Conservation (phyloP, 2,113 vertebrate genomes). For the Gymnocephalus cernua region DNA sequence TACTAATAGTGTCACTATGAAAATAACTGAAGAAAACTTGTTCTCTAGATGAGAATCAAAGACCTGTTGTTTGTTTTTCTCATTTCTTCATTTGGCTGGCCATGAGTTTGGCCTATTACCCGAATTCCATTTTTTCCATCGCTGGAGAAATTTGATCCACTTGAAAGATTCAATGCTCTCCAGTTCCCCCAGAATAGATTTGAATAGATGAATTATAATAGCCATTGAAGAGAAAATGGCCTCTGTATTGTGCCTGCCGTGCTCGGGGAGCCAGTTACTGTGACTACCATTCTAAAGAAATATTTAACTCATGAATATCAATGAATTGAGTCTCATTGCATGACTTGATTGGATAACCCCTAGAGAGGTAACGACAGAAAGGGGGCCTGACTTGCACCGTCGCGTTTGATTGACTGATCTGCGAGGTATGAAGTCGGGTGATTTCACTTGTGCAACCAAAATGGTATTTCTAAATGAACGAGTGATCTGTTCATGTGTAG, state of each 20-base stretch:
- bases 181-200: conserved; percentile 72
- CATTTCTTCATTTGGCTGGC: conserved; percentile 42
- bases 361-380: conserved; percentile 25
- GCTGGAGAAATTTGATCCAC: conserved; percentile 73
- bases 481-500: conserved; percentile 42
- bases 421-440: conserved; percentile 88
- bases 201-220: conserved; percentile 82
- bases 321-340: conserved; percentile 54
- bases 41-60: conserved; percentile 21
- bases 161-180: conserved; percentile 70
- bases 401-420: conserved; percentile 80
- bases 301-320: conserved; percentile 79
- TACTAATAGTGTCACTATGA: not conserved
- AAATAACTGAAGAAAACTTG: conserved; percentile 23
- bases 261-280: conserved; percentile 68
- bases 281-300: conserved; percentile 72
- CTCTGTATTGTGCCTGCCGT: conserved; percentile 56
- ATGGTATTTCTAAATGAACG: conserved; percentile 60
- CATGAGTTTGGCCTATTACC: conserved; percentile 39
- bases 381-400: conserved; percentile 6
- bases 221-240: conserved; percentile 67
- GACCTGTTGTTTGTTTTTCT: conserved; percentile 56
- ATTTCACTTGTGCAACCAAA: conserved; percentile 55
- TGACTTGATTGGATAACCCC: conserved; percentile 73
- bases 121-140: conserved; percentile 55